These are phyloP conservation scores for Scaptomyza tumidula DNA, from an alignment of 2,888 invertebrate genomes.

Conservation along the genomic window DNA sequence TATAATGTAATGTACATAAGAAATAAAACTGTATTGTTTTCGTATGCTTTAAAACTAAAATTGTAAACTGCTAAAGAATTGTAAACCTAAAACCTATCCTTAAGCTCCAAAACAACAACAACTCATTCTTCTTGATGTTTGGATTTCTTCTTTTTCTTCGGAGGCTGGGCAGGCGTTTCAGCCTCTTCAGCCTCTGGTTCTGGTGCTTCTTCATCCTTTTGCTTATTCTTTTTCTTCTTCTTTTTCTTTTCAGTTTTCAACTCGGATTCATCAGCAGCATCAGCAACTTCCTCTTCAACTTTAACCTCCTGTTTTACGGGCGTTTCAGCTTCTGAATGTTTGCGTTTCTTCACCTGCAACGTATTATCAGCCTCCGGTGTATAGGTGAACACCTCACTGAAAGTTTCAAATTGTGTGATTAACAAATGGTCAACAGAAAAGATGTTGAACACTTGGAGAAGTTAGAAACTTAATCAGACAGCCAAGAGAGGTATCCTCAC, in stretches of 20 bases:
- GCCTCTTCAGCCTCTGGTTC: conserved; percentile 46
- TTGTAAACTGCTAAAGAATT: conserved; percentile 33
- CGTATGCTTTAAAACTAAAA: conserved; percentile 38
- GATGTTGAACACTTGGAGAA: conserved; percentile 1
- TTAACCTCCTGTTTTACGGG: conserved; percentile 58
- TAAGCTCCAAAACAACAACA: conserved; percentile 6
- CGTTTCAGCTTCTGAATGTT: conserved; percentile 85
- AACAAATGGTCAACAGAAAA: conserved; percentile 2
- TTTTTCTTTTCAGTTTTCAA: conserved; percentile 76
- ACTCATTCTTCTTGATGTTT: conserved; percentile 50
- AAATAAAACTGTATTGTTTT: conserved; percentile 36
- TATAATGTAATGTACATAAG: conserved; percentile 61
- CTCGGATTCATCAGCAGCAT: conserved; percentile 46
- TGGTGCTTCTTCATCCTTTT: conserved; percentile 69
- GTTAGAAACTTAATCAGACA: conserved; percentile 72
- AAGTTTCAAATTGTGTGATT: conserved; percentile 3
- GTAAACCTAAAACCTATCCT: conserved; percentile 29
- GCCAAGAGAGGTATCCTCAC: conserved; percentile 83
- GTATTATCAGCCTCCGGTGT: conserved; percentile 93
- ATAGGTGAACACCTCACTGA: conserved; percentile 92
- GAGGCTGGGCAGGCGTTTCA: conserved; percentile 27
- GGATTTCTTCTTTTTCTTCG: conserved; percentile 60
- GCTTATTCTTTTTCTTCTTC: conserved; percentile 82
- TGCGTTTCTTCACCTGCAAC: conserved; percentile 86
- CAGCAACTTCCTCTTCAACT: conserved; percentile 20